Base-by-base conservation (phyloP, 2,797 vertebrate genomes). In the Tenualosa ilisha region DNA sequence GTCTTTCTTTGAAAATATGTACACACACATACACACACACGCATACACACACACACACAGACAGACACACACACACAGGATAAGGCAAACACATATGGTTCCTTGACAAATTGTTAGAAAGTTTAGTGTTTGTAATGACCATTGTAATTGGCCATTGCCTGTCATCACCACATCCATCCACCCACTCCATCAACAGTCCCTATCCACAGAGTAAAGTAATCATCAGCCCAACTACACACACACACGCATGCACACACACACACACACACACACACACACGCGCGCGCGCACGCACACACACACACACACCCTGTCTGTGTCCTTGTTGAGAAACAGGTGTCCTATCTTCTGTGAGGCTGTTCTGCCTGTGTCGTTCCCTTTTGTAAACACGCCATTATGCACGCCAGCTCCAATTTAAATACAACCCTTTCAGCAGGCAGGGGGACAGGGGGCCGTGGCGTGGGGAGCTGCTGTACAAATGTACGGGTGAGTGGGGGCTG, bases 81-180 rank as follows among this genome's bases (percentile, higher is more conserved):
- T 13, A 46, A 83, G 31, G 82, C 20, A 84, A 50, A 65, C 61
- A 24, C 61, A 63, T 8, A 51, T 51, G 50, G 50, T 93, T 89
- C 82, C 87, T 88, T 92, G 93, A 89, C 90, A 91, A 91, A 89
- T 89, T 91, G 85, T 81, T 86, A 81, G 84, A 89, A 87, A 89
- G 89, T 90, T 90, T 92, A 89, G 90, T 90, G 91, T 92, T 93
- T 90, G 93, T 95, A 95, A 95, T 91, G 91, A 65, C 24, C 63
- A 24, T 13, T 65, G 63, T 26, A 24, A 26, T 65, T 65, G 22
- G 63, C 9, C 63, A 68, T 37, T 68, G 63, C 24, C 12, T 68
- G 13, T 72, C 65, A 40, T 72, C 15, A 40, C 3, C 26, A 26
- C 37, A 12, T 15, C n/a, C 59, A 26, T 63, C 59, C 37, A 72